These are phyloP conservation scores for Yoshiicerus persimilis DNA, from an alignment of 1,140 invertebrate genomes.

Conservation along the genomic window DNA sequence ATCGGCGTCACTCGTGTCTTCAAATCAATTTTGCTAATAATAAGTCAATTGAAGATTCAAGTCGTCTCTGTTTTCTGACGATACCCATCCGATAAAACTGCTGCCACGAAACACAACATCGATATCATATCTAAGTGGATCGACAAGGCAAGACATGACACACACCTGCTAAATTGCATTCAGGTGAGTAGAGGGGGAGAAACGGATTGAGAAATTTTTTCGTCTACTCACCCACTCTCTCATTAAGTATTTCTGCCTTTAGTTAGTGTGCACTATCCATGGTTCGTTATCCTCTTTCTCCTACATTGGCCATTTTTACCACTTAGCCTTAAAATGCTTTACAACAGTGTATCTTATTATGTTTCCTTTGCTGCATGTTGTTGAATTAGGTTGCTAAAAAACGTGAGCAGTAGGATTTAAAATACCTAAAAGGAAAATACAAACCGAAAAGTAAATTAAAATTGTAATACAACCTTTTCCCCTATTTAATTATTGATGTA, in stretches of 20 bases:
- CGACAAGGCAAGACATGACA: background rate
- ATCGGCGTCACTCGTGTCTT: background rate
- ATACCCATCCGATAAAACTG: background rate
- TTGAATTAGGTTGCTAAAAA: too few relatives aligned
- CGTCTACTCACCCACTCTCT: too few relatives aligned
- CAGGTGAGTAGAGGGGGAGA: background rate
- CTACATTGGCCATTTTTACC: too few relatives aligned
- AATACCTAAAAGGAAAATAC: too few relatives aligned
- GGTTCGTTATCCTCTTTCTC: too few relatives aligned
- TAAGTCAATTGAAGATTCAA: background rate
- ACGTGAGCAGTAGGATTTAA: too few relatives aligned
- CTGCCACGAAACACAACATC: too few relatives aligned
- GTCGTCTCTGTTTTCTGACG: background rate
- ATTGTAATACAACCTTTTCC: background rate
- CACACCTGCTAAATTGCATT: background rate
- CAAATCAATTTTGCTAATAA: background rate
- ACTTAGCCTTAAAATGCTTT: too few relatives aligned
- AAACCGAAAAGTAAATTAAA: background rate
- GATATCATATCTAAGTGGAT: background rate
- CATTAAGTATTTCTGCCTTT: too few relatives aligned
- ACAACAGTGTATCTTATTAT: too few relatives aligned
- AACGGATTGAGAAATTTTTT: background rate
- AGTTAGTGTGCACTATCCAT: too few relatives aligned
- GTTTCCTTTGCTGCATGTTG: too few relatives aligned
- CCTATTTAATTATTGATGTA: background rate